Evolutionary conservation across 2,113 vertebrate species (phyloP).

Genomic region (Hoplias malabaricus): DNA sequence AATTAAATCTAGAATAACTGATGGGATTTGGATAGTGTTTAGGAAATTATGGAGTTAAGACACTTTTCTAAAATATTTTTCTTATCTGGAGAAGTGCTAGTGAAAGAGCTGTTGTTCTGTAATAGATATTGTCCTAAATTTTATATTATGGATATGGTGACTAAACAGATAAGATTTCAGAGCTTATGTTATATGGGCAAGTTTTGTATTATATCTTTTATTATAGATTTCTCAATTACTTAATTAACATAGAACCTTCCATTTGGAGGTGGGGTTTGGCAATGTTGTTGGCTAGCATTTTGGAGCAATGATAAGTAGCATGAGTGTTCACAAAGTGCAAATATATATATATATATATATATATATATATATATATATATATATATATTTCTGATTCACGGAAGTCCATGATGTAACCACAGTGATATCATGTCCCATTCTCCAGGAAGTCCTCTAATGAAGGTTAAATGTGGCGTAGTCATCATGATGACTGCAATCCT

Average conservation of each 20-base stretch:
- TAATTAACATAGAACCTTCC: neutral
- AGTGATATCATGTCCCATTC: neutral
- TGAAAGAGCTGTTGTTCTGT: no score
- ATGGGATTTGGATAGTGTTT: no score
- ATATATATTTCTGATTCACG: neutral
- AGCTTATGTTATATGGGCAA: neutral
- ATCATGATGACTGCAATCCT: neutral
- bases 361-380: neutral
- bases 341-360: no score
- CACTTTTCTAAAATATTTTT: no score
- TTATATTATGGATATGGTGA: no score
- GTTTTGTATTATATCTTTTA: no score
- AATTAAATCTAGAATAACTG: no score
- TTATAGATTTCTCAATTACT: neutral
- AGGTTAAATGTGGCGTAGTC: neutral
- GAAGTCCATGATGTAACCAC: slow-evolving; percentile 6
- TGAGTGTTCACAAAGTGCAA: neutral
- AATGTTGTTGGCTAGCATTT: neutral
- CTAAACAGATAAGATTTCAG: neutral
- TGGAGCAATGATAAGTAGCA: neutral
- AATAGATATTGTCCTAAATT: no score
- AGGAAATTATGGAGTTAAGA: no score
- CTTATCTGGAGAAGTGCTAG: no score
- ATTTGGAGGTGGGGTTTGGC: neutral
- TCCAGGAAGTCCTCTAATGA: neutral